These are phyloP conservation scores for Hydropsyche betteni DNA, from an alignment of 2,888 invertebrate species.

Conservation along the genomic window DNA sequence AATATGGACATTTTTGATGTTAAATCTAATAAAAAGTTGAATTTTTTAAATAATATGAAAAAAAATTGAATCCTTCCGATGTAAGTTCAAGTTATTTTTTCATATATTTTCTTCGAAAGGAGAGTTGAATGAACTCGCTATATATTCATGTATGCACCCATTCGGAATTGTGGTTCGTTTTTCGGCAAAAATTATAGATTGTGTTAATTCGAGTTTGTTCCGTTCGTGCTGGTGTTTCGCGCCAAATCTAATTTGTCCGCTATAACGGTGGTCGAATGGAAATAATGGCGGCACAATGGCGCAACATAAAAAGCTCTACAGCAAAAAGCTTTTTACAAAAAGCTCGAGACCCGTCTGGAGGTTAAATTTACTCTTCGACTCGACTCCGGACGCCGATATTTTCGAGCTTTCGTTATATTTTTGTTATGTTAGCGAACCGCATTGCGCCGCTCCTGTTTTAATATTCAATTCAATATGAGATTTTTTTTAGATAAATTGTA, in stretches of 20 bases:
- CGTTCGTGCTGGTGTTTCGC: neutral
- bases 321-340: slow-evolving; percentile 50
- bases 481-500: no score
- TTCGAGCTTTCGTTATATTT: slow-evolving; percentile 14
- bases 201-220: slow-evolving; percentile 25
- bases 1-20: no score
- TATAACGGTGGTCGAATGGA: slow-evolving; percentile 39
- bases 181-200: slow-evolving; percentile 8
- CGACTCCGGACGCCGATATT: slow-evolving; percentile 25
- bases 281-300: slow-evolving; percentile 43
- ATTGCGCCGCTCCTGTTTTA: neutral
- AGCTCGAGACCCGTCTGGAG: slow-evolving; percentile 44
- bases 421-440: neutral
- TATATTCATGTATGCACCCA: no score
- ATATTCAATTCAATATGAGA: neutral
- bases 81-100: no score
- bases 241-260: slow-evolving; percentile 36
- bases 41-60: no score
- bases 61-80: no score
- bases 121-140: no score
- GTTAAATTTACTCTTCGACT: slow-evolving; percentile 30
- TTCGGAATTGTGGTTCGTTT: neutral
- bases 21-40: no score
- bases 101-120: no score
- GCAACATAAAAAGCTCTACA: slow-evolving; percentile 44